These are phyloP conservation scores for Synanthedon vespiformis DNA, from an alignment of 2,888 invertebrate genomes.

Conservation along the genomic window DNA sequence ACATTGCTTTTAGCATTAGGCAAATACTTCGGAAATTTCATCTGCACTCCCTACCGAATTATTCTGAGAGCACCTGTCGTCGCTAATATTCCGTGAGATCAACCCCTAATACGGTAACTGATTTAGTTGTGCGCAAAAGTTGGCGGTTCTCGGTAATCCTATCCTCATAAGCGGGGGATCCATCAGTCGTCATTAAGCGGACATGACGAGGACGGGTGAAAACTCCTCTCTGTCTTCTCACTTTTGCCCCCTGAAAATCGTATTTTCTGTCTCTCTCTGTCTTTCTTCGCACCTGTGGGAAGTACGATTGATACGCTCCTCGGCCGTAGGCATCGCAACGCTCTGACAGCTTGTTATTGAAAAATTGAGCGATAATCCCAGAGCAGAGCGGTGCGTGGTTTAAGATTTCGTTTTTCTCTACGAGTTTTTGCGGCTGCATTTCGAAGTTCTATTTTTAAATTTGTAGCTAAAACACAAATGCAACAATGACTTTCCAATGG, in stretches of 20 bases:
- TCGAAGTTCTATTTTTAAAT: conserved; percentile 2
- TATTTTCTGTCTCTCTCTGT: conserved; percentile 8
- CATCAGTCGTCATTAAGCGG: conserved; percentile 64
- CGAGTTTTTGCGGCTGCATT: neutral
- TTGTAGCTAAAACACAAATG: conserved; percentile 1
- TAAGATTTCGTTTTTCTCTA: conserved; percentile 29
- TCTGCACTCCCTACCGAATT: neutral
- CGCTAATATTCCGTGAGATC: conserved; percentile 20
- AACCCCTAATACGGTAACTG: conserved; percentile 27
- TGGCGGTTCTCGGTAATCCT: conserved; percentile 41
- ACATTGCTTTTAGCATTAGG: neutral
- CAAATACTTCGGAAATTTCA: neutral
- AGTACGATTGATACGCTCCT: conserved; percentile 55
- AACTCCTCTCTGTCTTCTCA: conserved; percentile 11
- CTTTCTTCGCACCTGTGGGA: conserved; percentile 35
- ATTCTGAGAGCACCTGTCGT: conserved; percentile 13
- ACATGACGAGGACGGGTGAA: conserved; percentile 27
- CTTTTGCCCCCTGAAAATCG: conserved; percentile 10
- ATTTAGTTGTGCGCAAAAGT: neutral
- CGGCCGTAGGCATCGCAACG: conserved; percentile 30
- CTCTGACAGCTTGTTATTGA: conserved; percentile 60
- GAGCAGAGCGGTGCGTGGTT: conserved; percentile 31
- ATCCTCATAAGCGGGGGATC: conserved; percentile 49
- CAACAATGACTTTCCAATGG: neutral
- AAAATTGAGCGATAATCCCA: conserved; percentile 64